Percentiles rank a stretch among this genome's conserved stretches.
phyloP scores from a whole-genome alignment of 1,140 invertebrate species.

The Calliphora vicina region DNA sequence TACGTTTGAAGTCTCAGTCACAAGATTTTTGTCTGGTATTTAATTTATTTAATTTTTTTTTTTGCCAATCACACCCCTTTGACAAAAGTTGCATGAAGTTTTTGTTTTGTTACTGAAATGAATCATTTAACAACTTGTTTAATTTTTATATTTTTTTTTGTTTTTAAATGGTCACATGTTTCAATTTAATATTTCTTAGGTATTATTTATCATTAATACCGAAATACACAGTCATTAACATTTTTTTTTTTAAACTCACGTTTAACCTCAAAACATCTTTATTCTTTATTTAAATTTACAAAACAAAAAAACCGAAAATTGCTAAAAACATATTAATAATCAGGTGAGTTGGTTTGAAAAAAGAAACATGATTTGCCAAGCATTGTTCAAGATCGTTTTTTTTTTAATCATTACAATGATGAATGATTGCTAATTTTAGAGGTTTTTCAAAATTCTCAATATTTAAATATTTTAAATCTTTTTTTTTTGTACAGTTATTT shows the following conservation, averaged over 20 bases:
- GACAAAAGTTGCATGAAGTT: not conserved
- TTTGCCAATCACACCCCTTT: not conserved
- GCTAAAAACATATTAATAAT: not conserved
- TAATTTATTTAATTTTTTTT: not conserved
- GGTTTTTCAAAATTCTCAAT: too few relatives aligned
- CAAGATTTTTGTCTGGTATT: not conserved
- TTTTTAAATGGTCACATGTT: not conserved
- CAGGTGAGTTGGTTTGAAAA: not conserved
- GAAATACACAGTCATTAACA: too few relatives aligned
- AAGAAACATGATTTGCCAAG: not conserved
- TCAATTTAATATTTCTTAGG: not conserved
- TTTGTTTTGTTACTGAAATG: not conserved
- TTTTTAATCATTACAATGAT: too few relatives aligned
- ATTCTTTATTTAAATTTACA: not conserved
- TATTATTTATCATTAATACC: not conserved
- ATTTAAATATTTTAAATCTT: too few relatives aligned
- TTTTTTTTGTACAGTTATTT: too few relatives aligned
- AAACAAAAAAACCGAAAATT: not conserved
- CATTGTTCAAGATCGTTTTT: not conserved
- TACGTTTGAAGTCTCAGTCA: not conserved
- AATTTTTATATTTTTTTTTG: not conserved
- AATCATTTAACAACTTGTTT: not conserved
- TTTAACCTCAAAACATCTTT: slow-evolving; percentile 7
- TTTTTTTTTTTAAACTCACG: not conserved
- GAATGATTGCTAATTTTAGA: too few relatives aligned